Base-by-base conservation (phyloP, 2,888 invertebrate genomes). In the Noctua janthina region DNA sequence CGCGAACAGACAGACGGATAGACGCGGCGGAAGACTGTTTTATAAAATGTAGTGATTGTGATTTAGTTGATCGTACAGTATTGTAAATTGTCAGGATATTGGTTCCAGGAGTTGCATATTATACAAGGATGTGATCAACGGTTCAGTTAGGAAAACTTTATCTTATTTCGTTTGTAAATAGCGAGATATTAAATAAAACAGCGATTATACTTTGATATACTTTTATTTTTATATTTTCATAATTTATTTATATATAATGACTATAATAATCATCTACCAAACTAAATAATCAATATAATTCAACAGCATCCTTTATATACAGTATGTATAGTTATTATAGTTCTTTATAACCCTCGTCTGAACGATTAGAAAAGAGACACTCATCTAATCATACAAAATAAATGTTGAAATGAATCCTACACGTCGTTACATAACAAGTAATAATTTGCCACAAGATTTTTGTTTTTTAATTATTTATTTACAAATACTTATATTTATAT, bases 291-390 rank as follows among this genome's bases (percentile, higher is more conserved):
- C 90, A 89, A 95, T 96, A 96, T 95, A 96, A 94, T 96, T 96
- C 95, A 97, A 97, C 97, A 96, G 97, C 96, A 94, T 96, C 94
- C 94, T 92, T 95, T 97, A 96, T 96, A 95, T 96, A 97, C 96
- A 97, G 95, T 96, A 96, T 96, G 94, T 96, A 96, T 96, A 96
- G 92, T 94, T 95, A 95, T 94, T 93, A 93, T 93, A 94, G 87
- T 92, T 92, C 78, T 91, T 92, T 89, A 92, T 92, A 91, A 91
- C 86, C 91, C 90, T 92, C 93, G 91, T 91, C 88, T 90, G 92
- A 94, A 92, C 93, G 91, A 92, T 92, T 92, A 93, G 92, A 93
- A 93, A 93, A 93, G 92, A 93, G 92, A 93, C 93, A 74, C 56
- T 92, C 91, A 88, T 92, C 92, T 93, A 93, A 92, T 93, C 91